A percentile compares a stretch with the other conserved stretches of the same genome.
Conservation (phyloP, 2,113 vertebrate species). For the Serilophus lunatus region DNA sequence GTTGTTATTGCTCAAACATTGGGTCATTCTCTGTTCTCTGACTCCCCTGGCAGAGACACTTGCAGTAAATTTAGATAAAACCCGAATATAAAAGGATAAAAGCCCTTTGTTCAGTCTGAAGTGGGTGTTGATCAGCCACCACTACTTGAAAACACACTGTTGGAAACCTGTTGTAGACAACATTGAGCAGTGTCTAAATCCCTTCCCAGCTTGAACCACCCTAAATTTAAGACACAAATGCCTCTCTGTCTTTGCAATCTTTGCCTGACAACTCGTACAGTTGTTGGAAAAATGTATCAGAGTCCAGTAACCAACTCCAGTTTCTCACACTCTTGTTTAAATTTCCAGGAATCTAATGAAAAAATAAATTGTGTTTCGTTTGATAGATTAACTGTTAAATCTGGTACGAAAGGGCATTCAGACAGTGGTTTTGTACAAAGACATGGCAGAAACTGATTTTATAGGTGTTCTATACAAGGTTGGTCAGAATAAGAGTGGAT, state of each 20-base stretch:
- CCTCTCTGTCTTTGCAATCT: not conserved
- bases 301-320: not conserved
- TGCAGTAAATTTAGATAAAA: not conserved
- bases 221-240: not conserved
- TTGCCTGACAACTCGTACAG: not conserved
- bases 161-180: not conserved
- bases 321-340: not conserved
- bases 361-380: not conserved
- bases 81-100: not conserved
- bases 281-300: not conserved
- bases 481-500: not conserved
- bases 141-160: no score
- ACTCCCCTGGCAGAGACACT: not conserved
- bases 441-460: not conserved
- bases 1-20: not conserved
- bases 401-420: not conserved
- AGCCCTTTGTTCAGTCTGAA: not conserved
- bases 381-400: not conserved
- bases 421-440: not conserved
- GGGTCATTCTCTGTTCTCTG: accelerated
- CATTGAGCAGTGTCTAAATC: not conserved
- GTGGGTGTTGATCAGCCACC: no score
- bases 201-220: not conserved
- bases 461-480: not conserved
- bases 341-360: not conserved